These are phyloP conservation scores for Zootermopsis nevadensis DNA, from an alignment of 2,888 invertebrate species.

Conservation along the genomic window DNA sequence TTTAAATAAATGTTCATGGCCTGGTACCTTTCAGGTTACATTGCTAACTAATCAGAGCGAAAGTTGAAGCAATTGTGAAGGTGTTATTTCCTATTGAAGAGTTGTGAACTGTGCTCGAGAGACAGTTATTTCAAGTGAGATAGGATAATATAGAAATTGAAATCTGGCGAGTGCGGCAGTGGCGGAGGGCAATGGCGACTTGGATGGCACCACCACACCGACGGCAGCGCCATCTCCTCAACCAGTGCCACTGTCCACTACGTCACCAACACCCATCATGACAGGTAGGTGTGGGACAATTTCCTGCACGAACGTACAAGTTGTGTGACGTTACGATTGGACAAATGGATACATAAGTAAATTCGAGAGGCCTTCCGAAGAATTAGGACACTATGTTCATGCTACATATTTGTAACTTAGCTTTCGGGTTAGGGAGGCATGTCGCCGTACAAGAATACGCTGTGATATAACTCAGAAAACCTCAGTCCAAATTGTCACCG, in stretches of 20 bases:
- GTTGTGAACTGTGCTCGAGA: background rate
- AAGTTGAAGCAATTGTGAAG: background rate
- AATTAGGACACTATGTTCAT: no score
- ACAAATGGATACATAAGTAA: no score
- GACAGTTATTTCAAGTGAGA: background rate
- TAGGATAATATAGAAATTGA: background rate
- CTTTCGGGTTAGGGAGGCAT: no score
- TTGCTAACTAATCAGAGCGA: background rate
- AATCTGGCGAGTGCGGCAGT: slow-evolving; percentile 30
- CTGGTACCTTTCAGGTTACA: background rate
- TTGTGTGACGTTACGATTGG: no score
- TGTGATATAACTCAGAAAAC: no score
- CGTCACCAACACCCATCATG: slow-evolving; percentile 42
- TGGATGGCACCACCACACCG: slow-evolving; percentile 19
- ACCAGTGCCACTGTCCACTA: slow-evolving; percentile 36
- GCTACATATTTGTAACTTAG: no score
- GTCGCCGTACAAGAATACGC: no score
- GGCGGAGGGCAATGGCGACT: slow-evolving; percentile 27
- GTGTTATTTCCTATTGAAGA: background rate
- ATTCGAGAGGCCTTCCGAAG: no score
- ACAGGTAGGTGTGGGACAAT: slow-evolving; percentile 23
- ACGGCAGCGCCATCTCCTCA: slow-evolving; percentile 28
- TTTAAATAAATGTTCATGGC: no score
- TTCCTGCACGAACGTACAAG: no score
- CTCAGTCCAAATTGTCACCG: no score